phyloP scores from a whole-genome alignment of 2,797 vertebrate species.

The Hapalemur alaotrensis region DNA sequence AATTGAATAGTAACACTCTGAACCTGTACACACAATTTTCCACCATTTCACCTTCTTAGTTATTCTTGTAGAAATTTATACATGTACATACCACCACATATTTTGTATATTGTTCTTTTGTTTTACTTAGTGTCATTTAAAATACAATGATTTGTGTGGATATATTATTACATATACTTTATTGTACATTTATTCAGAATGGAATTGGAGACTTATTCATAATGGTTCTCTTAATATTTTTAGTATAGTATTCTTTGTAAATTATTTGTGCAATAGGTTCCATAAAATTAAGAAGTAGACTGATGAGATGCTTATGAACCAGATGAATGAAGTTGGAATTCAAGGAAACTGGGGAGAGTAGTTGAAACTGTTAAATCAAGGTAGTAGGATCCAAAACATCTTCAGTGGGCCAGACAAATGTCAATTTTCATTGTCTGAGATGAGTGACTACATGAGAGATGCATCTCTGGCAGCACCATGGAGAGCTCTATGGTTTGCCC shows the following conservation, averaged over 20 bases:
- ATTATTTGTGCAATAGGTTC: background rate
- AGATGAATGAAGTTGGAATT: constrained; percentile 6
- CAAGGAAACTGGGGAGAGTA: background rate
- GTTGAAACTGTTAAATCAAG: background rate
- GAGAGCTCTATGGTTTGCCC: constrained; percentile 36
- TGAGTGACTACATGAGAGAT: fast-evolving
- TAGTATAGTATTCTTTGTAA: background rate
- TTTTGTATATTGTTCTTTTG: background rate
- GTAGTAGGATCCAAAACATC: background rate
- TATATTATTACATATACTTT: background rate
- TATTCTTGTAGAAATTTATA: background rate
- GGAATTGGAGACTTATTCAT: background rate
- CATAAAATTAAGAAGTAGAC: background rate
- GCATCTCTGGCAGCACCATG: constrained; percentile 21
- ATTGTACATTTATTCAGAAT: background rate
- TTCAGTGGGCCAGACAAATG: background rate
- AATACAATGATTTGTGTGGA: background rate
- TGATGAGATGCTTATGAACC: background rate
- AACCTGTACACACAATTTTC: background rate
- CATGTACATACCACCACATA: background rate
- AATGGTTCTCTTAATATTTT: background rate
- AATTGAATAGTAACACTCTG: background rate
- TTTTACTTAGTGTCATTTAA: background rate
- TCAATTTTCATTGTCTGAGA: background rate
- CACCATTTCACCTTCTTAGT: background rate